A percentile compares a stretch with the other conserved stretches of the same genome.
These are phyloP conservation scores for Dendrocincla fuliginosa DNA, from an alignment of 2,797 vertebrate genomes.

Conservation along the genomic window DNA sequence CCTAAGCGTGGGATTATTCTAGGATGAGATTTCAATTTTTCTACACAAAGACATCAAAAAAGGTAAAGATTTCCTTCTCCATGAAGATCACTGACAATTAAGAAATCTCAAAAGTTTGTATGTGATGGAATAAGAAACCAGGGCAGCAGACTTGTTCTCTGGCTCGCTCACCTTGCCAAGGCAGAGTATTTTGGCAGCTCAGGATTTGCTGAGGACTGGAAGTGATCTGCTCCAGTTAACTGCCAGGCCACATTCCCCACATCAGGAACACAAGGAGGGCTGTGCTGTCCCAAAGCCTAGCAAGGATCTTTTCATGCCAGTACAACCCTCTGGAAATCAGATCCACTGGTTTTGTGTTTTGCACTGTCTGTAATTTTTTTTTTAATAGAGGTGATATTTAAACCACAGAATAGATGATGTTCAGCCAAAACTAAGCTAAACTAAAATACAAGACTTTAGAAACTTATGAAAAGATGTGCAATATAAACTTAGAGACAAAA, in stretches of 20 bases:
- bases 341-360: background rate
- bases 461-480: background rate
- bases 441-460: background rate
- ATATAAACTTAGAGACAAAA: background rate
- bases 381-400: background rate
- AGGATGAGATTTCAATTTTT: background rate
- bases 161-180: background rate
- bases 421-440: background rate
- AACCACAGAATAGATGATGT: background rate
- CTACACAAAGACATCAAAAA: background rate
- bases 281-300: background rate
- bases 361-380: background rate
- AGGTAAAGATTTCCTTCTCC: background rate
- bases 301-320: background rate
- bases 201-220: background rate
- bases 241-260: background rate
- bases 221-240: background rate
- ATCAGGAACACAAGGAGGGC: background rate
- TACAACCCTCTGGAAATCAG: conserved; percentile 19
- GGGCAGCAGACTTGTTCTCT: background rate
- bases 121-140: background rate
- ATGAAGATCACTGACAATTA: fast-evolving
- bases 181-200: background rate
- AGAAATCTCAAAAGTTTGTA: background rate
- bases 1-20: background rate